These are phyloP conservation scores for Bombus waltoni DNA, from an alignment of 1,140 invertebrate species.

Conservation along the genomic window DNA sequence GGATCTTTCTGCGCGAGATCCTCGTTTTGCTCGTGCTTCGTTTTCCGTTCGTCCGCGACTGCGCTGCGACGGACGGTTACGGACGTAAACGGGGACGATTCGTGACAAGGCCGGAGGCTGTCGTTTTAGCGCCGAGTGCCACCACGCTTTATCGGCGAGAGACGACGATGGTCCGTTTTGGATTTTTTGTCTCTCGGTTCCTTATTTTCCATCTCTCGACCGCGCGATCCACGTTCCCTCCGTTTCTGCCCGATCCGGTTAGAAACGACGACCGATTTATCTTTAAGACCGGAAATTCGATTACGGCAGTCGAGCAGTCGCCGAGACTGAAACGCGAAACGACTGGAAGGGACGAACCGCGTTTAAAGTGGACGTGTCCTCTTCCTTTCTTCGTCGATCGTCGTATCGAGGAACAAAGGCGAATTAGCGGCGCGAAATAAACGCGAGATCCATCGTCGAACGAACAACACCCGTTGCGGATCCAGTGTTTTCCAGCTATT, in stretches of 20 bases:
- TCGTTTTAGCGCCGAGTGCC: slow-evolving; percentile 74
- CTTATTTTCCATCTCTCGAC: neutral
- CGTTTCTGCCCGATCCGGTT: neutral
- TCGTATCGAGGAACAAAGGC: too few species aligned
- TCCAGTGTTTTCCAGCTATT: too few species aligned
- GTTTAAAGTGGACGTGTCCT: neutral
- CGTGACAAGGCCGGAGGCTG: slow-evolving; percentile 74
- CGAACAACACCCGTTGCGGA: too few species aligned
- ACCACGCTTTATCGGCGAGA: slow-evolving; percentile 70
- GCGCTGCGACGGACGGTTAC: slow-evolving; percentile 67
- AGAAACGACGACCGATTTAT: neutral
- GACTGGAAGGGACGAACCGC: neutral
- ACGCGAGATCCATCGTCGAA: too few species aligned
- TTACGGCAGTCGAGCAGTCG: neutral
- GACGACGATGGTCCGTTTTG: slow-evolving; percentile 61
- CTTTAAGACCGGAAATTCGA: slow-evolving; percentile 7
- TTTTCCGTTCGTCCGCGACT: slow-evolving; percentile 65
- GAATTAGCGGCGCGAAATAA: too few species aligned
- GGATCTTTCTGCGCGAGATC: slow-evolving; percentile 43
- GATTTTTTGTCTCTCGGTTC: neutral
- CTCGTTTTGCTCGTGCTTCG: slow-evolving; percentile 62
- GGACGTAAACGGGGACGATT: slow-evolving; percentile 69
- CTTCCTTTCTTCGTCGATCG: too few species aligned
- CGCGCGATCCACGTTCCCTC: neutral
- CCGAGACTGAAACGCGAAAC: neutral